These are phyloP conservation scores for Meandrusa payeni DNA, from an alignment of 2,888 invertebrate genomes.

Conservation along the genomic window DNA sequence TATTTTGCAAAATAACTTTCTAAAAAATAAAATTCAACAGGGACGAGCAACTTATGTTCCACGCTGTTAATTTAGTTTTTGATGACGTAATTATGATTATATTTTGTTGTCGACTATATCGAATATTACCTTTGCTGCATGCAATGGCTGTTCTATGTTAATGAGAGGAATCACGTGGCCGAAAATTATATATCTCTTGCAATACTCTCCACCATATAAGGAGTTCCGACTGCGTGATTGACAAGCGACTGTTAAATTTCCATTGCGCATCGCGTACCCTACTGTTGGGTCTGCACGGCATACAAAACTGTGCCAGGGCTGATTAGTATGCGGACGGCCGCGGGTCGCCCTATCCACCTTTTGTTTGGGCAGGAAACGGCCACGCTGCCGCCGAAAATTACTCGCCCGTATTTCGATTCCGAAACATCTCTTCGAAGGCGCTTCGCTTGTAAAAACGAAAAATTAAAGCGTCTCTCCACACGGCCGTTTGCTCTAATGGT, in stretches of 20 bases:
- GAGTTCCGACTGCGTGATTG: constrained; percentile 67
- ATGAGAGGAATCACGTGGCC: constrained; percentile 15
- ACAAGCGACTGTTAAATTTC: constrained; percentile 70
- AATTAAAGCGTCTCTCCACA: constrained; percentile 52
- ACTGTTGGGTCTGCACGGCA: constrained; percentile 49
- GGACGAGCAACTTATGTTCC: too few species aligned
- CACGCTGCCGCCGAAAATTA: constrained; percentile 67
- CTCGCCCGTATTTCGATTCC: constrained; percentile 50
- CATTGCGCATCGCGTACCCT: constrained; percentile 55
- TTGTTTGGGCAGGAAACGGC: constrained; percentile 77
- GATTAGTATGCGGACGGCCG: constrained; percentile 66
- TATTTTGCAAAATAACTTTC: too few species aligned
- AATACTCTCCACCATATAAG: constrained; percentile 47
- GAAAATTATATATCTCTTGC: constrained; percentile 24
- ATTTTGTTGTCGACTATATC: too few species aligned
- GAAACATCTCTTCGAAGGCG: constrained; percentile 55
- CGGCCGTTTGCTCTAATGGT: constrained; percentile 60
- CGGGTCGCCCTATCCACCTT: constrained; percentile 58
- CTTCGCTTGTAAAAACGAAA: constrained; percentile 51
- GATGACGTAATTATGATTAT: too few species aligned
- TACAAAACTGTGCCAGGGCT: constrained; percentile 52
- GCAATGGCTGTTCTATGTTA: too few species aligned
- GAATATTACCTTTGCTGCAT: not conserved
- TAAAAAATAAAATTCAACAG: too few species aligned
- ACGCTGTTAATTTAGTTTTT: too few species aligned